Evolutionary conservation across 1,140 invertebrate species (phyloP), one percentile per base, ranked within the genome.

Genomic region (Monomorium pharaonis): DNA sequence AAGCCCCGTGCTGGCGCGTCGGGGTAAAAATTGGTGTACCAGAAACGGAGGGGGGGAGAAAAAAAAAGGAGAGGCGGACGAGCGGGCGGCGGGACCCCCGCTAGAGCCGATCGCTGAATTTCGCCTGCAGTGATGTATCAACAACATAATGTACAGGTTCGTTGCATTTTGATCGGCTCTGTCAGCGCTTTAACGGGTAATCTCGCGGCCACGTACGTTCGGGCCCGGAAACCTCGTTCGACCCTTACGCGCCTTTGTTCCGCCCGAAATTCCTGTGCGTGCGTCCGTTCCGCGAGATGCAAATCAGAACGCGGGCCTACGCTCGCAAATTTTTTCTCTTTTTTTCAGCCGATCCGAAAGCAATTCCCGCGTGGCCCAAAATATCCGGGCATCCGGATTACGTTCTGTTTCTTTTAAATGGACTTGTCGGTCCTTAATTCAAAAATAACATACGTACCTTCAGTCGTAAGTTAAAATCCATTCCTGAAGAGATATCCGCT

Each of bases 81-180:
- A n/a, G 6, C 18, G 4, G 12, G 58, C 16, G 0, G 37, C 30
- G 74, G 37, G 62, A 30, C 44, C 63, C 33, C 63, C 63, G 72
- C 72, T 84, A 58, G 51, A 16, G 44, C 72, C 49, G 56, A 33
- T 44, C 60, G 85, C 6, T 78, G 63, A 76, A 85, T 86, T 88
- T 83, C 65, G 69, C 44, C 85, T 24, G 56, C 54, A 78, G 85
- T 75, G 49, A 47, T 74, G 58, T 86, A 84, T 86, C 85, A 74
- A 86, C 70, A 86, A 65, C 72, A 63, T 88, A 88, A 88, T 85
- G 80, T 21, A 88, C 86, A 85, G 86, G 63, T 88, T 58, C 67
- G 47, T 24, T 75, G 69, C 44, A 44, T 74, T 72, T 70, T 77
- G 69, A 78, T 87, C 80, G 47, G 37, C 81, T 44, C 76, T 58